Percentiles rank a stretch among this genome's conserved stretches.
Evolutionary conservation across 2,113 vertebrate species (phyloP).

Genomic region (Gymnorhina tibicen): DNA sequence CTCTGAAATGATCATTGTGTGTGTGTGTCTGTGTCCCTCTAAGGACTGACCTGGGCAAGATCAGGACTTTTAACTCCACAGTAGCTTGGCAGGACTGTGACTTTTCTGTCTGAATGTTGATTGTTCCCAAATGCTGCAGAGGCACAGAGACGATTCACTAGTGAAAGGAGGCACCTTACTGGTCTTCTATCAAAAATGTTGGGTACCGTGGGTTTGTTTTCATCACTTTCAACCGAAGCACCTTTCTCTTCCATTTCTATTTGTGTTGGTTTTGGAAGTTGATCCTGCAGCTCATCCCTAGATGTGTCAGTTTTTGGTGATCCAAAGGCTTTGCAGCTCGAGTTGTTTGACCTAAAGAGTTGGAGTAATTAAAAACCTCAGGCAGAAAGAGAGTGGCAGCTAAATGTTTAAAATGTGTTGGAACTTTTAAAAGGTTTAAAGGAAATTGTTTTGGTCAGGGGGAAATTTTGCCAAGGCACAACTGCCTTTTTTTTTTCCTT

Average conservation of each 20-base stretch:
- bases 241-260: constrained; percentile 1
- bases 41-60: not conserved
- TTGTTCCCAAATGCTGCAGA: not conserved
- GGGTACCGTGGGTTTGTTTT: not conserved
- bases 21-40: not conserved
- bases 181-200: not conserved
- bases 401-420: not conserved
- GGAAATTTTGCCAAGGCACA: not conserved
- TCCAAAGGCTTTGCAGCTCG: not conserved
- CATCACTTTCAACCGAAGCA: not conserved
- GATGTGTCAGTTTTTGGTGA: not conserved
- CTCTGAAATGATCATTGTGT: not conserved
- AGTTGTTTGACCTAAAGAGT: not conserved
- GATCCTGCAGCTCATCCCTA: not conserved
- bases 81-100: not conserved
- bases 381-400: not conserved
- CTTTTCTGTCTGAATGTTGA: not conserved
- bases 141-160: not conserved
- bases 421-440: not conserved
- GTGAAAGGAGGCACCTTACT: constrained; percentile 4
- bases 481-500: not conserved
- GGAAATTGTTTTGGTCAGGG: not conserved
- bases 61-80: not conserved
- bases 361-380: not conserved
- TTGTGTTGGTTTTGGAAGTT: not conserved